A percentile compares a stretch with the other conserved stretches of the same genome.
phyloP scores from a whole-genome alignment of 2,113 vertebrate genomes.

The Nyctibius bracteatus region DNA sequence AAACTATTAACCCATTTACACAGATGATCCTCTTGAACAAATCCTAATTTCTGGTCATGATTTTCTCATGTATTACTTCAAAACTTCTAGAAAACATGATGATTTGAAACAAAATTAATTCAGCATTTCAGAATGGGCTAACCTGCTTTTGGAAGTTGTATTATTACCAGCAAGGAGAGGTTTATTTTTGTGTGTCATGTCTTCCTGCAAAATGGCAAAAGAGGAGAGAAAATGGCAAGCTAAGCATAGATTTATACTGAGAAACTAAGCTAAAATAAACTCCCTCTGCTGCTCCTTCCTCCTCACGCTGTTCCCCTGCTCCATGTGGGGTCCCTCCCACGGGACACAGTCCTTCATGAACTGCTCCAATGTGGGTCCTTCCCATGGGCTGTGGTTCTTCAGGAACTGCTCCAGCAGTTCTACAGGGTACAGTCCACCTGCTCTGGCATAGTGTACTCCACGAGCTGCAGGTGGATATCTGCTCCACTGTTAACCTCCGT shows the following conservation, averaged over 20 bases:
- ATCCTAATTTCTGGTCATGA: not conserved
- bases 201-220: not conserved
- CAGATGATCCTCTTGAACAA: not conserved
- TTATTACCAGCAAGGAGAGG: not conserved
- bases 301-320: not conserved
- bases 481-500: not conserved
- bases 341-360: not conserved
- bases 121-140: not conserved
- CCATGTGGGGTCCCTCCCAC: rapidly evolving
- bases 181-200: not conserved
- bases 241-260: not conserved
- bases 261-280: not conserved
- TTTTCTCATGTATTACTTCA: not conserved
- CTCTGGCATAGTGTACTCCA: not conserved
- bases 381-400: not conserved
- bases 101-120: not conserved
- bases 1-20: not conserved
- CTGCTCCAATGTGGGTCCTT: not conserved
- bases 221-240: not conserved
- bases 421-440: no score
- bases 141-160: not conserved
- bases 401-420: not conserved
- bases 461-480: not conserved
- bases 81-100: not conserved
- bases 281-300: not conserved